phyloP scores from a whole-genome alignment of 2,113 vertebrate species.

The zebrafish (Danio rerio) region GRCz12tu NC_133183.1:63745001-63745500 shows the following conservation, averaged over 20 bases:
- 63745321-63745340: slow-evolving; percentile 78
- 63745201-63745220: slow-evolving; percentile 75
- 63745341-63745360: slow-evolving; percentile 81
- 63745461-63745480: slow-evolving; percentile 68
- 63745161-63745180: slow-evolving; percentile 69
- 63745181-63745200: slow-evolving; percentile 78
- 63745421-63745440: slow-evolving; percentile 80
- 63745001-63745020: slow-evolving; percentile 78
- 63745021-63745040: slow-evolving; percentile 68
- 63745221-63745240: slow-evolving; percentile 74
- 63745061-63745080: slow-evolving; percentile 68
- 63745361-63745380: slow-evolving; percentile 77
- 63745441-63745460: slow-evolving; percentile 74
- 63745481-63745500: slow-evolving; percentile 66
- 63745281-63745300: slow-evolving; percentile 71
- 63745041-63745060: slow-evolving; percentile 68
- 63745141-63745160: slow-evolving; percentile 73
- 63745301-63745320: slow-evolving; percentile 72
- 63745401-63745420: slow-evolving; percentile 70
- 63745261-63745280: slow-evolving; percentile 78
- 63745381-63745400: slow-evolving; percentile 73
- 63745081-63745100: slow-evolving; percentile 61
- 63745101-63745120: slow-evolving; percentile 79
- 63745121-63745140: slow-evolving; percentile 73
- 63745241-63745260: slow-evolving; percentile 69